Evolutionary conservation across 2,113 vertebrate genomes (phyloP).

Genomic region (Nanger granti): DNA sequence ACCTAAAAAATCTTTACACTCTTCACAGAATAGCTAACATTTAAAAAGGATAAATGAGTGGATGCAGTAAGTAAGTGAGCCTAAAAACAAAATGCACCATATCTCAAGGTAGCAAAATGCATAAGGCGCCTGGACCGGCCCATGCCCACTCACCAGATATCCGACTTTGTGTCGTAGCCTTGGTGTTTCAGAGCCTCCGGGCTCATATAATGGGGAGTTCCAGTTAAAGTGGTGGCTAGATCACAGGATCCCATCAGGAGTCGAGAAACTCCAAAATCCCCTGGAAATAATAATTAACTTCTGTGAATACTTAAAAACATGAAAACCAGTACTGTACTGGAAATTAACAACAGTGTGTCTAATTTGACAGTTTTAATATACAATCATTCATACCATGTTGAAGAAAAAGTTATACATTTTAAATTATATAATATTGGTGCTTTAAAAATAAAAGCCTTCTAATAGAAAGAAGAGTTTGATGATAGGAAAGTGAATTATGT

Average conservation of each 20-base stretch:
- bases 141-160: constrained; percentile 85
- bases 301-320: constrained; percentile 25
- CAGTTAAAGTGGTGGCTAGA: constrained; percentile 88
- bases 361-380: not conserved
- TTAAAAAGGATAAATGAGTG: not conserved
- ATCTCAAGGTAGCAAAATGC: not conserved
- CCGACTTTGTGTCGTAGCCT: constrained; percentile 88
- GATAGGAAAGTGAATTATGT: not conserved
- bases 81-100: fast-evolving
- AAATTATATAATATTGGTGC: not conserved
- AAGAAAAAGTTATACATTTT: not conserved
- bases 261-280: constrained; percentile 90
- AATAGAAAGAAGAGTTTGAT: not conserved
- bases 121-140: fast-evolving
- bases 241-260: constrained; percentile 89
- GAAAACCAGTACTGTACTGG: not conserved
- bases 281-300: constrained; percentile 73
- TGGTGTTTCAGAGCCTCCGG: constrained; percentile 87
- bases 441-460: not conserved
- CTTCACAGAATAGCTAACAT: not conserved
- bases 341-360: not conserved
- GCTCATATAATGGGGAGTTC: constrained; percentile 90
- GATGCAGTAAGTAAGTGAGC: not conserved
- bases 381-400: not conserved
- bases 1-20: not conserved